These are phyloP conservation scores for Scalopus aquaticus DNA, from an alignment of 2,113 vertebrate species.

Conservation along the genomic window DNA sequence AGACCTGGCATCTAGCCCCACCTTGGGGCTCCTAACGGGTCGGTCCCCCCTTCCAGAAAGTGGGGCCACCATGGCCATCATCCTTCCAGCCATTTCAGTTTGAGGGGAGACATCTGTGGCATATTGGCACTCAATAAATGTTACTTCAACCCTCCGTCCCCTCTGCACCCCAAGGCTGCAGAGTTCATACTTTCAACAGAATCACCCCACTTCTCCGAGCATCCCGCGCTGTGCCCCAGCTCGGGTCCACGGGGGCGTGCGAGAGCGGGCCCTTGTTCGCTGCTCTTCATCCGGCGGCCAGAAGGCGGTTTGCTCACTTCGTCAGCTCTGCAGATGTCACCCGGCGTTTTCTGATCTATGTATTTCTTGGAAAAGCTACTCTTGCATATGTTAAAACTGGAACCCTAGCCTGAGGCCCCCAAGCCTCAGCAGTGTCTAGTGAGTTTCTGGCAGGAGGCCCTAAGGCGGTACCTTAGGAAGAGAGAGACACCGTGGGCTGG, in stretches of 20 bases:
- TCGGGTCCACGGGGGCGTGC: accelerated
- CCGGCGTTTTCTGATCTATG: background rate
- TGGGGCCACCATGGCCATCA: background rate
- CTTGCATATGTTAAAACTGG: background rate
- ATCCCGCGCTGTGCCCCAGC: accelerated
- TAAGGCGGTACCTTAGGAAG: background rate
- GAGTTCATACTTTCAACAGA: background rate
- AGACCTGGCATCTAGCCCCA: background rate
- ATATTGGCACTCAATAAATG: background rate
- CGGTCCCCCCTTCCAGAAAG: background rate
- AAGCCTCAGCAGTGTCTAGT: background rate
- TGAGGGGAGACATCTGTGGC: background rate
- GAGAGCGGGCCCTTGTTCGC: too few species aligned
- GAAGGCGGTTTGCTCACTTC: background rate
- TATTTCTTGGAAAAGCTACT: background rate
- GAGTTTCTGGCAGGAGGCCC: background rate
- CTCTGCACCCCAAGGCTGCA: accelerated
- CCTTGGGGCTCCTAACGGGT: background rate
- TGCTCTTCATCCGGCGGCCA: too few species aligned
- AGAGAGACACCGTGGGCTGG: background rate
- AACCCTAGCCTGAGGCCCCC: background rate
- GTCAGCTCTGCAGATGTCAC: background rate
- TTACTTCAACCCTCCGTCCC: background rate
- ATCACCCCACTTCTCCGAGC: accelerated
- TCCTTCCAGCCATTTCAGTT: background rate